phyloP scores from a whole-genome alignment of 2,113 vertebrate genomes.

The Cranoglanis bouderius region DNA sequence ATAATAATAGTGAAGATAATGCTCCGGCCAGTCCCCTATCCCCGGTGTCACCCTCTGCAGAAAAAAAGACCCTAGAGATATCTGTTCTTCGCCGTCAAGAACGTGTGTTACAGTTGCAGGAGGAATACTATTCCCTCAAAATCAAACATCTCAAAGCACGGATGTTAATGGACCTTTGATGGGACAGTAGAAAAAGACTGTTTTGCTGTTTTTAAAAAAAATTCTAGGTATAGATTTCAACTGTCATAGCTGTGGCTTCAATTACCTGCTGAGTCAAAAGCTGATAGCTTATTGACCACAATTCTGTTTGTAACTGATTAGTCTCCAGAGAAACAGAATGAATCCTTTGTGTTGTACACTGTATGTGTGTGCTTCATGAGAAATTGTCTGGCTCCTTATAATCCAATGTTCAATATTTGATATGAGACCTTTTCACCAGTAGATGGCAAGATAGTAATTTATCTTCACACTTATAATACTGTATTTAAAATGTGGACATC shows the following conservation, averaged over 20 bases:
- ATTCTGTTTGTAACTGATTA: background rate
- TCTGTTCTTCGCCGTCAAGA: slow-evolving; percentile 47
- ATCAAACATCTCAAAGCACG: slow-evolving; percentile 50
- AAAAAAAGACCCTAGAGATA: slow-evolving; percentile 42
- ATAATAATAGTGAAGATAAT: slow-evolving; percentile 26
- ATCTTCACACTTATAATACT: slow-evolving; percentile 15
- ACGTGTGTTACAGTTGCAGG: slow-evolving; percentile 46
- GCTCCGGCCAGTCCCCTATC: slow-evolving; percentile 3
- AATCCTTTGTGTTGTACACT: background rate
- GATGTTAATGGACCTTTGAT: slow-evolving; percentile 41
- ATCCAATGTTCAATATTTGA: background rate
- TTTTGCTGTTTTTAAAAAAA: slow-evolving; percentile 9
- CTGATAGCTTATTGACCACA: background rate
- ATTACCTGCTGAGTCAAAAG: slow-evolving; percentile 3
- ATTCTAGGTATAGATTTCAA: background rate
- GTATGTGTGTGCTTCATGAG: background rate
- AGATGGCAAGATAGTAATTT: slow-evolving; percentile 34
- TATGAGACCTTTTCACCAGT: slow-evolving; percentile 30
- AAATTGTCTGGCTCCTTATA: background rate
- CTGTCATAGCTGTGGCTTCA: background rate
- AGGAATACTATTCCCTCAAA: slow-evolving; percentile 54
- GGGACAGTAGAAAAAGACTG: background rate
- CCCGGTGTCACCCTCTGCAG: slow-evolving; percentile 29
- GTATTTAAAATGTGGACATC: background rate
- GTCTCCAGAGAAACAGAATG: background rate